Base-by-base conservation (phyloP, 2,797 vertebrate species). In the Clamator glandarius region DNA sequence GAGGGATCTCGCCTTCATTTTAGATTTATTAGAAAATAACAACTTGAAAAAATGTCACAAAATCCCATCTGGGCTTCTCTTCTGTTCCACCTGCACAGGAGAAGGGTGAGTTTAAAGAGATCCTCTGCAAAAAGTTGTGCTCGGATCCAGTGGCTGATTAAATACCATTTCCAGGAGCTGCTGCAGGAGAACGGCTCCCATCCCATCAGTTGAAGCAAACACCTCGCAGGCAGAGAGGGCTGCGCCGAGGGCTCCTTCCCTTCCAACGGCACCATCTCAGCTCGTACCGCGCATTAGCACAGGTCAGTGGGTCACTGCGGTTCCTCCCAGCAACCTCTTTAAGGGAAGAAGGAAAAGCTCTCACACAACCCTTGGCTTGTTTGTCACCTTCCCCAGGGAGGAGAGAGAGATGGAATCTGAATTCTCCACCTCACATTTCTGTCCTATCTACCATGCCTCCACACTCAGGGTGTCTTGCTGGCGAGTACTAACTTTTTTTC, bases 241-340 rank as follows among this genome's bases (percentile, higher is more conserved):
- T 87, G 93, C 26, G 48, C 93, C 2, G 41, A 92, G 95, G 89
- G 70, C 93, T 89, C 92, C 51, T 9, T n/a, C 31, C 89, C 89
- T 83, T 62, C 39, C 94, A 89, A 89, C 89, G 84, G 93, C 89
- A 79, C 75, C n/a, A 4, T 85, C 87, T 95, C 1, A 10, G 46
- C 92, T 94, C 93, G 89, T 16, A 89, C 90, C 89, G 57, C 2
- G 28, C 46, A 92, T 96, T 96, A 96, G 62, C 90, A 92, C 74
- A 87, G 95, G 96, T 58, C 96, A 93, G 24, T 59, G 90, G 96
- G 96, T 93, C 94, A 80, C 90, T 94, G 81, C 92, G 91, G 91
- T 95, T 96, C 96, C 96, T 96, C 89, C 93, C 90, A 95, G 94
- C 84, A 83, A 95, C 92, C 81, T 94, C 95, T 92, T 84, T 58